Evolutionary conservation across 2,113 vertebrate genomes (phyloP).

Genomic region (Peromyscus maniculatus): DNA sequence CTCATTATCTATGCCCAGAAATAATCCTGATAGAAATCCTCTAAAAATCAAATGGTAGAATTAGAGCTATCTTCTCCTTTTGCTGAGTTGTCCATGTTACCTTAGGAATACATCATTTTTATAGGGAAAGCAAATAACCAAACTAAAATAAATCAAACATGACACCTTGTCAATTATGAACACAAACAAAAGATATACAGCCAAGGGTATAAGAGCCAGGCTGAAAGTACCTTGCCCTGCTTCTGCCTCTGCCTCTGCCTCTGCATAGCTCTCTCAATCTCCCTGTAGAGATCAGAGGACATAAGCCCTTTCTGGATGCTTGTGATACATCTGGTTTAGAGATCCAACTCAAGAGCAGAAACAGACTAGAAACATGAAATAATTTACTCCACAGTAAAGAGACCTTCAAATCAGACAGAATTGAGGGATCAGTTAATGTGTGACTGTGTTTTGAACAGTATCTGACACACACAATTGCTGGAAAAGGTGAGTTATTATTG

Average conservation of each 20-base stretch:
- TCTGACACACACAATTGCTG: not conserved
- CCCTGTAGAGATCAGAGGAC: constrained; percentile 55
- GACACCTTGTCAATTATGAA: constrained; percentile 71
- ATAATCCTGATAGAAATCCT: not conserved
- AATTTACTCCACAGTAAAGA: constrained; percentile 35
- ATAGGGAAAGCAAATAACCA: constrained; percentile 27
- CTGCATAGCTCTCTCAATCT: not conserved
- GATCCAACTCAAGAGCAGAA: constrained; percentile 43
- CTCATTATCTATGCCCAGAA: not conserved
- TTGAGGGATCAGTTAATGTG: not conserved
- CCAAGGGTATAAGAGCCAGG: not conserved
- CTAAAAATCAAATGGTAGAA: not conserved
- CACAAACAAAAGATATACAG: constrained; percentile 62
- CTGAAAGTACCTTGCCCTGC: constrained; percentile 15
- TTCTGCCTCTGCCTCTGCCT: not conserved
- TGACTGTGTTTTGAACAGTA: constrained; percentile 42
- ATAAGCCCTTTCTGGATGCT: constrained; percentile 18
- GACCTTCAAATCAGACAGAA: constrained; percentile 36
- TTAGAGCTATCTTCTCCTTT: constrained; percentile 13
- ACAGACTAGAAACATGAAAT: constrained; percentile 50
- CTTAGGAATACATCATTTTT: constrained; percentile 37
- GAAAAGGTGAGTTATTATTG: not conserved
- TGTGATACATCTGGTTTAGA: constrained; percentile 51
- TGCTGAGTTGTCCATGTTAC: not conserved
- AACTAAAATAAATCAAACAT: constrained; percentile 65